These are phyloP conservation scores for Pseudoips prasinana DNA, from an alignment of 2,888 invertebrate species.

Conservation along the genomic window DNA sequence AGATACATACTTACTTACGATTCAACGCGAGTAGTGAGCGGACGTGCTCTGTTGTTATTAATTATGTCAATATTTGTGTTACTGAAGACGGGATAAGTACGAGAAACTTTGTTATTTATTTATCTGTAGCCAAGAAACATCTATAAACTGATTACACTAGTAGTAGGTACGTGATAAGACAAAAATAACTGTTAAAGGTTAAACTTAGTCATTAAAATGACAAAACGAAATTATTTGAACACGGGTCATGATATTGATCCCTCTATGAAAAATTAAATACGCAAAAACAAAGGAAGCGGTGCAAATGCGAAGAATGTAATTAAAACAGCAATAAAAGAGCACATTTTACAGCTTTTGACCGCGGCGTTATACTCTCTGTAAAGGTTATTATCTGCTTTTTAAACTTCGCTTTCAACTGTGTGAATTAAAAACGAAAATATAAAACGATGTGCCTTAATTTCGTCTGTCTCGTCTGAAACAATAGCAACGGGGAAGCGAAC, in stretches of 20 bases:
- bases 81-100: slow-evolving; percentile 56
- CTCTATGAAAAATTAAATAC: no score
- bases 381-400: slow-evolving; percentile 74
- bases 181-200: no score
- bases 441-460: slow-evolving; percentile 66
- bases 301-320: slow-evolving; percentile 67
- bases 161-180: slow-evolving; percentile 31
- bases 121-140: slow-evolving; percentile 47
- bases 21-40: slow-evolving; percentile 51
- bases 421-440: slow-evolving; percentile 70
- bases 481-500: slow-evolving; percentile 47
- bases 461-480: slow-evolving; percentile 61
- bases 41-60: slow-evolving; percentile 65
- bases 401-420: slow-evolving; percentile 63
- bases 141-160: slow-evolving; percentile 50
- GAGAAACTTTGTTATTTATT: slow-evolving; percentile 58
- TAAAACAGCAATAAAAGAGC: slow-evolving; percentile 69
- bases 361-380: slow-evolving; percentile 54
- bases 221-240: no score
- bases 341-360: slow-evolving; percentile 65
- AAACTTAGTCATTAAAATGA: no score
- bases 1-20: slow-evolving; percentile 47
- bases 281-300: slow-evolving; percentile 30
- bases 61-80: slow-evolving; percentile 70
- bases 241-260: no score